These are phyloP conservation scores for Mugil cephalus DNA, from an alignment of 2,113 vertebrate species.

Conservation along the genomic window DNA sequence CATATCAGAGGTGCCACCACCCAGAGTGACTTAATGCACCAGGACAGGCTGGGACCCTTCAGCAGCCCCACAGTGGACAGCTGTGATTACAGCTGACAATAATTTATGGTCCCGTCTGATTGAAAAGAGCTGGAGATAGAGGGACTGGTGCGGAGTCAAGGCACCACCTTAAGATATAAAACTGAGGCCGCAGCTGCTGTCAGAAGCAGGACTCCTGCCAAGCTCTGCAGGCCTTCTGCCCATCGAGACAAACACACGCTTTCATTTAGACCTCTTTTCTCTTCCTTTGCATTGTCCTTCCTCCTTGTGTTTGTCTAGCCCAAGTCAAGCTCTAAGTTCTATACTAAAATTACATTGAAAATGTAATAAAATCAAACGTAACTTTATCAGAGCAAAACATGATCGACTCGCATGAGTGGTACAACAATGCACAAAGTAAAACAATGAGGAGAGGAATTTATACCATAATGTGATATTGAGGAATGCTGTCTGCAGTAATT, in stretches of 20 bases:
- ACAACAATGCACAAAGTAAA: background rate
- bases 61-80: conserved; percentile 73
- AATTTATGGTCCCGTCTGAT: conserved; percentile 82
- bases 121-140: conserved; percentile 77
- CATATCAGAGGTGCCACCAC: conserved; percentile 62
- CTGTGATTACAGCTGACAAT: conserved; percentile 83
- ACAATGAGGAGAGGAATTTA: background rate
- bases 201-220: conserved; percentile 70
- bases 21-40: conserved; percentile 73
- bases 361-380: background rate
- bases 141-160: conserved; percentile 60
- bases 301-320: conserved; percentile 27
- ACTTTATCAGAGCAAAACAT: background rate
- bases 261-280: conserved; percentile 42
- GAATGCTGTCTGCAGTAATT: conserved; percentile 28
- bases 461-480: conserved; percentile 1
- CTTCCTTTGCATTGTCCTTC: conserved; percentile 45
- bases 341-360: background rate
- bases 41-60: conserved; percentile 76
- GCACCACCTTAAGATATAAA: conserved; percentile 83
- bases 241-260: conserved; percentile 64
- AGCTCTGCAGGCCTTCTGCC: conserved; percentile 75
- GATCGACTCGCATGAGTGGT: too few species aligned
- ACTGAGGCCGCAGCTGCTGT: conserved; percentile 78
- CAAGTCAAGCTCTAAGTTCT: conserved; percentile 16